Percentiles rank a stretch among this genome's conserved stretches.
phyloP scores from a whole-genome alignment of 2,113 vertebrate genomes.

The Sturnus vulgaris region DNA sequence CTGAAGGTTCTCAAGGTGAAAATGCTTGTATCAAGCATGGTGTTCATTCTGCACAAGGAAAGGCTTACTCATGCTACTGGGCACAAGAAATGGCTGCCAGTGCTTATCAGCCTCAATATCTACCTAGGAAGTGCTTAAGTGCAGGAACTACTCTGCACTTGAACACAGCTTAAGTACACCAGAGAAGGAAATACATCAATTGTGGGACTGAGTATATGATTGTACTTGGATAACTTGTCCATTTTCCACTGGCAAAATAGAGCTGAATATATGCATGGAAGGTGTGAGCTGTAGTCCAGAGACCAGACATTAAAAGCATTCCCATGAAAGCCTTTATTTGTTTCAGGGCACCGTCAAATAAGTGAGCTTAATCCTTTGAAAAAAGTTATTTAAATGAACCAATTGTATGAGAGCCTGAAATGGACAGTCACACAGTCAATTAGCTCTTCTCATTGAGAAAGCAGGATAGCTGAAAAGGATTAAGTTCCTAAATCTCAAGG shows the following conservation, averaged over 20 bases:
- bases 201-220: not conserved
- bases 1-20: not conserved
- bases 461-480: not conserved
- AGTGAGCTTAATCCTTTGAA: not conserved
- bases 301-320: not conserved
- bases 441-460: not conserved
- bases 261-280: not conserved
- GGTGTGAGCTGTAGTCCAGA: not conserved
- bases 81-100: not conserved
- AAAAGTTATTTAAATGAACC: slow-evolving; percentile 19
- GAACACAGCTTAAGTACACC: not conserved
- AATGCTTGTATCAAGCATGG: not conserved
- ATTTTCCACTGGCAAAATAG: not conserved
- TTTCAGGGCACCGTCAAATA: not conserved
- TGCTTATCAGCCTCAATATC: not conserved
- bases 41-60: not conserved
- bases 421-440: not conserved
- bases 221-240: not conserved
- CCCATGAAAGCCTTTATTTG: not conserved
- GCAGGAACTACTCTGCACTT: not conserved
- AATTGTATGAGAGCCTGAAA: not conserved
- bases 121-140: not conserved
- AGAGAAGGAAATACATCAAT: not conserved
- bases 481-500: slow-evolving; percentile 11
- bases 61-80: not conserved